Evolutionary conservation across 2,113 vertebrate genomes (phyloP), one percentile per base, ranked within the genome.

Genomic region (Pao palembangensis): DNA sequence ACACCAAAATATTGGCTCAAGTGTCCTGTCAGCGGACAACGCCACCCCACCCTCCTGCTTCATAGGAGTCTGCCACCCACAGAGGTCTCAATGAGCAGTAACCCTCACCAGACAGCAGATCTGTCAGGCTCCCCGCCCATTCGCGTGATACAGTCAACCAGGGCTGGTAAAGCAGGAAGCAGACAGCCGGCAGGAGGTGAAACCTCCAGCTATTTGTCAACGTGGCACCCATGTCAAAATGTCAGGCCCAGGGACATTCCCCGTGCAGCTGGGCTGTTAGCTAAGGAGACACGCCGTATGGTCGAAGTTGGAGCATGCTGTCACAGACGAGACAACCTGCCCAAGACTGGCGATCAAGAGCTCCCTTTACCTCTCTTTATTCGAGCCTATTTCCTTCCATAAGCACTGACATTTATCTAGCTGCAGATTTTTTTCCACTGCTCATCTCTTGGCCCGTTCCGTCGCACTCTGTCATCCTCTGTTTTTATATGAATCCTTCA

Each of bases 131-230:
- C 65, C 63, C 78, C 58, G 58, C 63, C 66, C 70, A 64, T 69
- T 66, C 73, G 25, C 73, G 71, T 87, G 79, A 80, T 90, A 86
- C 88, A 88, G 86, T 89, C 80, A 82, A 84, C 50, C 46, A 75
- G 78, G 75, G 79, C 82, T 85, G 85, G 79, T 88, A 85, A 86
- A 89, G 87, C 80, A 69, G 83, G 64, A 84, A 87, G 85, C 89
- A 89, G 88, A 89, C 88, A 88, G 88, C 87, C 87, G 90, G 88
- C 88, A 87, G 88, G 86, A 88, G 90, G 91, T 86, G 89, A 89
- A 91, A 90, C 87, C 88, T 90, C 87, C 81, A 89, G 90, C 90
- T 91, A 92, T 92, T 92, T 91, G 89, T 92, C 90, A 92, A 89
- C 75, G 88, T 83, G 84, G 88, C 79, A 86, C 86, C 87, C 80